Evolutionary conservation across 2,888 invertebrate genomes (phyloP), one percentile per base, ranked within the genome.

Genomic region (Brachypalpus laphriformis): DNA sequence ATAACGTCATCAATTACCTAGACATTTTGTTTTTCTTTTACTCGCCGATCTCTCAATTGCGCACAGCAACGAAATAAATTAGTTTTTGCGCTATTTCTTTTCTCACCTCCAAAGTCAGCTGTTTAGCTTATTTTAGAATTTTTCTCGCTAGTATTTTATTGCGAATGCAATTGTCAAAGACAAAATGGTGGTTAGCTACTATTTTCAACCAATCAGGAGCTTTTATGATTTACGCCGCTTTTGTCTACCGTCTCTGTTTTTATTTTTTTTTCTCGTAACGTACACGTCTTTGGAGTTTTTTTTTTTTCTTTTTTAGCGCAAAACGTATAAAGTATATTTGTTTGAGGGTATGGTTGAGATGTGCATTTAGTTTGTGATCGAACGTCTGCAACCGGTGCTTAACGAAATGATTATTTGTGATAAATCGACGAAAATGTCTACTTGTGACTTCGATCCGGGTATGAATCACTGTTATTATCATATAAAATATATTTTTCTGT

Each of bases 161-260:
- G 25, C 25, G 25, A 25, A 18, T 57, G 4, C 18, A 4, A 37
- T 11, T 57, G n/a, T 57, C 40, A 59, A 59, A 22, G 6, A 11
- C 14, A 59, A 40, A 25, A 59, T 59, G 40, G 59, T 14, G 59
- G 59, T 20, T n/a, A 25, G 14, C n/a, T 34, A 42, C 11, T 11
- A 59, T 40, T 59, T 59, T 40, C 8, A 11, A 42, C 59, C 59
- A 59, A 59, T 31, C 16, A 16, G 6, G 31, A 18, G 45, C 20
- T 18, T 16, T 45, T 45, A 9, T 45, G 11, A 16, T 45, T 45
- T 40, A 3, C 11, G n/a, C 31, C 31, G 37, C n/a, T 3, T 37
- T 37, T 37, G 3, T 37, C n/a, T 37, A 37, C n/a, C 1, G 31
- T 8, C 9, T 2, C 9, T 31, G 31, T 31, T 31, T 31, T 31